Evolutionary conservation across 2,888 invertebrate genomes (phyloP).

Genomic region (Cordilura impudica): DNA sequence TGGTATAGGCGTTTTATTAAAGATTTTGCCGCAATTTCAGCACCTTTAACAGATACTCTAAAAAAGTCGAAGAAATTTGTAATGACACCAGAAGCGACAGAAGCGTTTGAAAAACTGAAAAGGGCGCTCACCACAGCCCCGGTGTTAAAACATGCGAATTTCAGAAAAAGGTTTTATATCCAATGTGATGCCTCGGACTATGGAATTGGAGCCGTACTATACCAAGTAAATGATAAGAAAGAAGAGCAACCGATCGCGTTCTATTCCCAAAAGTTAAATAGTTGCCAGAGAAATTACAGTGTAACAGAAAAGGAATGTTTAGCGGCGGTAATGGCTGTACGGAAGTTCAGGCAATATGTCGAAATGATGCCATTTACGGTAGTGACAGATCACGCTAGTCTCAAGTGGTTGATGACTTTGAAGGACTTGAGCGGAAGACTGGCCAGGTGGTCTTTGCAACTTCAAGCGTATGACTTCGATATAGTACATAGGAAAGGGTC

Average conservation of each 20-base stretch:
- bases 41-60: conserved; percentile 13
- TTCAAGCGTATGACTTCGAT: conserved; percentile 10
- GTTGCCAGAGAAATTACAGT: conserved; percentile 12
- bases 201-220: conserved; percentile 1
- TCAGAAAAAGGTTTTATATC: neutral
- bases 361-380: too few species aligned
- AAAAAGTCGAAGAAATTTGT: conserved; percentile 11
- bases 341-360: too few species aligned
- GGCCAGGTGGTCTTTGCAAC: conserved; percentile 27
- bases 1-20: neutral
- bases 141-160: conserved; percentile 14
- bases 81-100: neutral
- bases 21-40: neutral
- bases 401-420: conserved; percentile 19
- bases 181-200: conserved; percentile 14
- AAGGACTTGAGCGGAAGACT: conserved; percentile 20
- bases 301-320: conserved; percentile 36
- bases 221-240: neutral
- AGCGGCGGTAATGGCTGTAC: neutral
- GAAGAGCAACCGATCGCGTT: conserved; percentile 22
- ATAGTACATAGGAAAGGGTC: conserved; percentile 13
- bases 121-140: conserved; percentile 23
- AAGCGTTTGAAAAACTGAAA: conserved; percentile 17
- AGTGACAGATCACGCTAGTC: conserved; percentile 1
- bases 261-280: conserved; percentile 2